phyloP scores from a whole-genome alignment of 30 jellyfish, hydroid and myxozoan genomes.

The Sanderia malayensis region DNA sequence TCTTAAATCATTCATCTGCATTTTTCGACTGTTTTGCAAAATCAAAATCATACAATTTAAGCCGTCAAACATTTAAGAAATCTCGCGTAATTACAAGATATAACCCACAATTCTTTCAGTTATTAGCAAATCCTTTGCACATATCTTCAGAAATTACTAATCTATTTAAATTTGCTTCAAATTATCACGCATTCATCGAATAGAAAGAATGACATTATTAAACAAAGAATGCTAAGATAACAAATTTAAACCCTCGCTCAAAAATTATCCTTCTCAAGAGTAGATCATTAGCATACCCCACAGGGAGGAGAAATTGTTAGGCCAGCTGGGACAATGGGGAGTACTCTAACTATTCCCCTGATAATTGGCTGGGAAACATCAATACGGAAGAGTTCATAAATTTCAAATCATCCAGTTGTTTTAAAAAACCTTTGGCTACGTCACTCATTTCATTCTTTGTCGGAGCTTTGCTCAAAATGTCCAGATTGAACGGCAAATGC shows the following conservation, averaged over 20 bases:
- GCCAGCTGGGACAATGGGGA: too few species aligned
- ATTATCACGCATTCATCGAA: not conserved
- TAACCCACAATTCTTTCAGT: too few species aligned
- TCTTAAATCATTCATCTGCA: too few species aligned
- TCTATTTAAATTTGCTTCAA: not conserved
- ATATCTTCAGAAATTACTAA: too few species aligned
- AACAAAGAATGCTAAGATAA: not conserved
- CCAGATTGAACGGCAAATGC: conserved; percentile 44
- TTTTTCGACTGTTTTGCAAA: too few species aligned
- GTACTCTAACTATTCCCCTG: conserved; percentile 27
- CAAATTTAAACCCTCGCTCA: not conserved
- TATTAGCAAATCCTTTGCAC: too few species aligned
- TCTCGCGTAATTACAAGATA: too few species aligned
- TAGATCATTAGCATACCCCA: not conserved
- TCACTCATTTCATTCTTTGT: conserved; percentile 9
- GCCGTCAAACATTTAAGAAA: too few species aligned
- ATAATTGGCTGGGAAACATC: conserved; percentile 58
- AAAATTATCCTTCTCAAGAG: not conserved
- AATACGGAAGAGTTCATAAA: conserved; percentile 49
- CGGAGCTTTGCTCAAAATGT: conserved; percentile 22
- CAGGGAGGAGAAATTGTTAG: too few species aligned
- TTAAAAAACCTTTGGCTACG: conserved; percentile 42
- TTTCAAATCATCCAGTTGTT: conserved; percentile 29
- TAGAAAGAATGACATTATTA: not conserved
- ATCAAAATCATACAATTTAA: too few species aligned